A percentile compares a stretch with the other conserved stretches of the same genome.
Evolutionary conservation across 2,797 vertebrate species (phyloP).

Genomic region (Sitta carolinensis): DNA sequence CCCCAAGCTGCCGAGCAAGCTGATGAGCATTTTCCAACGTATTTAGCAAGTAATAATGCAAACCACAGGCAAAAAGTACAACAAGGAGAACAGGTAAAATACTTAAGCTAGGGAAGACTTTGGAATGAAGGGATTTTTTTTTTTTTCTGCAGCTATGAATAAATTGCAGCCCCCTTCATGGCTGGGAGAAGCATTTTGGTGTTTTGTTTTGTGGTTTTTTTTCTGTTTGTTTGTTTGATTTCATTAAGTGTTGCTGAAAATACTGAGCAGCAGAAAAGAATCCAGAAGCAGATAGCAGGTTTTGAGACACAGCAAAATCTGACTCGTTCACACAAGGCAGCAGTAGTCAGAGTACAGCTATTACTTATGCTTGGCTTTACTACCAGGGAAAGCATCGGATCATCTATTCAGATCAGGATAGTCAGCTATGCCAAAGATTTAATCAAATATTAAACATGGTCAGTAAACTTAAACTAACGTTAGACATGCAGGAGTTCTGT

Average conservation of each 20-base stretch:
- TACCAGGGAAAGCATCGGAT: background rate
- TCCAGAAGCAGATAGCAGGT: background rate
- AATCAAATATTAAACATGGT: slow-evolving; percentile 69
- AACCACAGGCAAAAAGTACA: background rate
- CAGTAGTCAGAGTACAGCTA: background rate
- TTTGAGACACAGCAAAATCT: background rate
- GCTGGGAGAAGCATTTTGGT: background rate
- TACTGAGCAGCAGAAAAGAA: background rate
- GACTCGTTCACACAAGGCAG: background rate
- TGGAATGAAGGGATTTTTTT: background rate
- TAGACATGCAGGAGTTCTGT: background rate
- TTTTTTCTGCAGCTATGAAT: background rate
- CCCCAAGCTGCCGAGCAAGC: slow-evolving; percentile 15
- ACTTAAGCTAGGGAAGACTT: background rate
- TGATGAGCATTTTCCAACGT: slow-evolving; percentile 29
- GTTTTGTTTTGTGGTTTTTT: background rate
- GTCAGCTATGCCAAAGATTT: slow-evolving; percentile 50
- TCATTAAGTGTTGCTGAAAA: background rate
- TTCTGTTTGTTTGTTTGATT: background rate
- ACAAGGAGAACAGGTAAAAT: background rate
- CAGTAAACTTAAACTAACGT: slow-evolving; percentile 57
- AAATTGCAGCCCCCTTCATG: background rate
- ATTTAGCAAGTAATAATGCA: slow-evolving; percentile 44
- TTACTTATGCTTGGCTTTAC: slow-evolving; percentile 49
- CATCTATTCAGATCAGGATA: slow-evolving; percentile 57